A percentile compares a stretch with the other conserved stretches of the same genome.
Conservation (phyloP, 92 coral and sea anemone genomes). For the Porites evermanni region DNA sequence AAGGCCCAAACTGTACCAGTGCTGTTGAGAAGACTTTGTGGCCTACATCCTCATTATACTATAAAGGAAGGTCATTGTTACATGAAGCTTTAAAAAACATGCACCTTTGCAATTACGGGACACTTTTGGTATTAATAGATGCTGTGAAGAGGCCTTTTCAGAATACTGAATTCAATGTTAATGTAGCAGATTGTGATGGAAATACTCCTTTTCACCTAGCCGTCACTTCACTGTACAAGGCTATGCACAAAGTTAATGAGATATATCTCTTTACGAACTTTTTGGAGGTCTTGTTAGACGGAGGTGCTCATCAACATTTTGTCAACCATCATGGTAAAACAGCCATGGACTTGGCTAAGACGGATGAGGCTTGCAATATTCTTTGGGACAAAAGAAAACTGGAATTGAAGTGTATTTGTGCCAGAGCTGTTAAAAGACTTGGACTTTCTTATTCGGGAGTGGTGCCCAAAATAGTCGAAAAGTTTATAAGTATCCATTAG, state of each 20-base stretch:
- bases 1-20: too few species aligned
- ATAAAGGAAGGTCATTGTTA: too few species aligned
- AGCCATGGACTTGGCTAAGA: conserved; percentile 50
- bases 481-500: conserved; percentile 66
- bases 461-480: conserved; percentile 41
- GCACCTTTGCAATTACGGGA: too few species aligned
- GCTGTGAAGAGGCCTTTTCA: too few species aligned
- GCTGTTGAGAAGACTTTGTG: too few species aligned
- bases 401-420: conserved; percentile 69
- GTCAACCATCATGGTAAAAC: conserved; percentile 55
- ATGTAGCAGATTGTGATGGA: background rate
- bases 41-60: too few species aligned
- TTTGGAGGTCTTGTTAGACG: background rate
- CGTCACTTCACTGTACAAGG: background rate
- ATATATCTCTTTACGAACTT: background rate
- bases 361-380: conserved; percentile 50
- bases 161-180: background rate
- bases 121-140: too few species aligned
- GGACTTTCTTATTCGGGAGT: conserved; percentile 25
- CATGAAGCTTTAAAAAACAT: too few species aligned
- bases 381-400: conserved; percentile 46
- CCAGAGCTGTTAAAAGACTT: conserved; percentile 55
- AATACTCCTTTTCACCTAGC: background rate
- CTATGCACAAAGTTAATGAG: background rate
- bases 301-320: conserved; percentile 11